Conservation (phyloP, 2,888 invertebrate genomes). For the Pelosia muscerda region DNA sequence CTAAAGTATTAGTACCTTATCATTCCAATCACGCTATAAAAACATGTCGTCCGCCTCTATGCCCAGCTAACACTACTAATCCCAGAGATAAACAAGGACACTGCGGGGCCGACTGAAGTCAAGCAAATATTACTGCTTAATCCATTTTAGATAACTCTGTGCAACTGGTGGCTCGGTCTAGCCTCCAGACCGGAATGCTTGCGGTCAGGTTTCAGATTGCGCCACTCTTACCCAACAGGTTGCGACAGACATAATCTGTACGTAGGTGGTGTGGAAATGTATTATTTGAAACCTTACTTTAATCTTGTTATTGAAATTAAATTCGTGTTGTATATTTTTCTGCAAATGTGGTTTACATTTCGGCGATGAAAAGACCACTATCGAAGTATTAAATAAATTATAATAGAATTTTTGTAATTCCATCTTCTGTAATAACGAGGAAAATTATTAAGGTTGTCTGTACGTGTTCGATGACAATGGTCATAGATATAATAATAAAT, state of each 20-base stretch:
- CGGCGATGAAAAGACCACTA: too few relatives aligned
- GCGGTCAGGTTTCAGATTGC: constrained; percentile 50
- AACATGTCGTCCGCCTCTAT: constrained; percentile 30
- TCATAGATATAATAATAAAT: too few relatives aligned
- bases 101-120: constrained; percentile 19
- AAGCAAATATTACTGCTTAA: constrained; percentile 42
- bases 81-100: constrained; percentile 30
- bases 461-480: too few relatives aligned
- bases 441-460: background rate
- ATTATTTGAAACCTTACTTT: background rate
- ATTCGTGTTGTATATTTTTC: too few relatives aligned
- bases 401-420: background rate
- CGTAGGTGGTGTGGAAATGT: constrained; percentile 3
- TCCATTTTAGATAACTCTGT: constrained; percentile 34
- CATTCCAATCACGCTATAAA: background rate
- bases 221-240: constrained; percentile 51
- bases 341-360: background rate
- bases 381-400: too few relatives aligned
- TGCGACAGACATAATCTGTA: constrained; percentile 13
- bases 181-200: constrained; percentile 37
- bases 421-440: background rate
- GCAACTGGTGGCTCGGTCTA: constrained; percentile 43
- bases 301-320: background rate
- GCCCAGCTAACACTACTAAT: constrained; percentile 27
- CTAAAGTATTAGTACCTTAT: background rate